phyloP scores from a whole-genome alignment of 53 echinoderm and acorn worm species.

The Glandiceps talaboti region DNA sequence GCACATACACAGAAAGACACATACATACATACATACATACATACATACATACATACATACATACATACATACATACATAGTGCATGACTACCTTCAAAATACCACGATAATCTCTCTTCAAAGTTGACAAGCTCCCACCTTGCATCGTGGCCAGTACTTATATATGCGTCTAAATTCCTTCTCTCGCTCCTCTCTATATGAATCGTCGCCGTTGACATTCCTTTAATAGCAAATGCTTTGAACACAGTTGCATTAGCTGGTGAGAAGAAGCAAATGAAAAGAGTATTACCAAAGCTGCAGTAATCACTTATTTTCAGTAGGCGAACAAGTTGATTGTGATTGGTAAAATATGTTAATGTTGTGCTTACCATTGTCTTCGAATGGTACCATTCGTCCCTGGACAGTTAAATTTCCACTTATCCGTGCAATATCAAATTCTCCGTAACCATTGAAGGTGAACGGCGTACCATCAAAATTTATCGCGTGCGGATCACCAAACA shows the following conservation, averaged over 20 bases:
- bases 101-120: slow-evolving; percentile 5
- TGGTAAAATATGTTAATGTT: too few relatives aligned
- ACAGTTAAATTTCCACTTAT: background rate
- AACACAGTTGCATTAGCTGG: slow-evolving; percentile 18
- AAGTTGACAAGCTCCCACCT: slow-evolving; percentile 10
- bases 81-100: slow-evolving; percentile 6
- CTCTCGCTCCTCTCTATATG: slow-evolving; percentile 39
- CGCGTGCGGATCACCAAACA: background rate
- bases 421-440: background rate
- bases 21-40: too few relatives aligned
- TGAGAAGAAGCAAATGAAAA: too few relatives aligned
- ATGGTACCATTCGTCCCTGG: background rate
- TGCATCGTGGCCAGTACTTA: slow-evolving; percentile 1
- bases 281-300: too few relatives aligned
- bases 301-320: too few relatives aligned
- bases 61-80: too few relatives aligned
- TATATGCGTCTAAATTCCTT: slow-evolving; percentile 26
- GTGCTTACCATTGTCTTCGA: background rate
- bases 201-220: slow-evolving; percentile 15
- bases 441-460: background rate
- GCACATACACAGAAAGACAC: too few relatives aligned
- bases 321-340: too few relatives aligned
- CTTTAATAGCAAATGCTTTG: slow-evolving; percentile 25
- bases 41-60: too few relatives aligned
- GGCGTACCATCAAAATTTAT: background rate